Base-by-base conservation (phyloP, 2,797 vertebrate species). In the Myripristis murdjan region DNA sequence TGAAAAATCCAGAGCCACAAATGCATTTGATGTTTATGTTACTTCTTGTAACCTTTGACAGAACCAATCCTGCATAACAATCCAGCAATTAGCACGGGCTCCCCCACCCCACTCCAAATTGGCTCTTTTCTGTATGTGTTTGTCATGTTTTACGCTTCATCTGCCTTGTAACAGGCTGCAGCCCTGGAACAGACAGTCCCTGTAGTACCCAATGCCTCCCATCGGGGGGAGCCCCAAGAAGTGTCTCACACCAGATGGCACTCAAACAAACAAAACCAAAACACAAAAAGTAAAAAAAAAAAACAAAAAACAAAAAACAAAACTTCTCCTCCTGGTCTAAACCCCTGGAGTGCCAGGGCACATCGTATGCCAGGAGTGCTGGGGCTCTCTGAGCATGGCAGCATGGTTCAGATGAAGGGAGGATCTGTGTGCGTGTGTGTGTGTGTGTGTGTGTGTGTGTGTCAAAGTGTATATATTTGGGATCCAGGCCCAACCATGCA, bases 231-330 rank as follows among this genome's bases (percentile, higher is more conserved):
- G 77, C 79, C 82, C 72, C 77, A 86, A 80, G 70, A 87, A 82
- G 73, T 70, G 59, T 58, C 63, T 81, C 57, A 69, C 83, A 88
- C 81, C 91, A 93, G 91, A 94, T 93, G 92, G 90, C 81, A 71
- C 48, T 73, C 23, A 31, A 79, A 64, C 44, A 79, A 73, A 77
- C 37, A 26, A 69, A 69, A 69, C 33, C 58, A 57, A 65, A 22
- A 71, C 62, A 46, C 41, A 46, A 59, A 83, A 33, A 66, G n/a
- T n/a, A n/a, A n/a, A n/a, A n/a, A n/a, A n/a, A n/a, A n/a, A n/a
- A 47, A 66, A 37, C 72, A 62, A 74, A 74, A 52, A n/a, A 55
- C 18, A 73, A 84, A 55, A 87, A 81, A 51, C 22, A 77, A 86
- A 81, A 68, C 37, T 72, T 77, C 59, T 46, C 41, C 58, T 77